Conservation (phyloP, 2,113 vertebrate species). For the Toxotes chatareus region DNA sequence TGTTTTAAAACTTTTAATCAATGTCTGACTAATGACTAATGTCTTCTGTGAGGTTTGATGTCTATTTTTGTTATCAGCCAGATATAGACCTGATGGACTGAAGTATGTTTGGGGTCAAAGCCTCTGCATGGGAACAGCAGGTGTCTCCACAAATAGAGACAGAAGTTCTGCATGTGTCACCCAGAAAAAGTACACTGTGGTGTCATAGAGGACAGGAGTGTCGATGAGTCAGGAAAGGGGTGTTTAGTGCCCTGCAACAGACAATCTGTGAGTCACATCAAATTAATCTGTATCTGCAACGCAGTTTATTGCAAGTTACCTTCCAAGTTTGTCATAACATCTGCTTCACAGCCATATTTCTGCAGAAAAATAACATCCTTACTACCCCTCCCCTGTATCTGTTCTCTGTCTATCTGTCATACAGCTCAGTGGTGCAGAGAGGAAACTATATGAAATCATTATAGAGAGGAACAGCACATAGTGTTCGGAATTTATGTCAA, state of each 20-base stretch:
- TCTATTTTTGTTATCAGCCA: not conserved
- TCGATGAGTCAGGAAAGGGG: conserved; percentile 47
- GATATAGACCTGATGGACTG: not conserved
- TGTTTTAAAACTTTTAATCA: not conserved
- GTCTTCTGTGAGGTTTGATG: not conserved
- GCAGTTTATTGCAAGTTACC: not conserved
- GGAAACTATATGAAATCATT: conserved; percentile 20
- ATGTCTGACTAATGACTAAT: too few species aligned
- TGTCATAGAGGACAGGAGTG: conserved; percentile 21
- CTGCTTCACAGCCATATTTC: not conserved
- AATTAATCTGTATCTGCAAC: not conserved
- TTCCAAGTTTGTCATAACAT: not conserved
- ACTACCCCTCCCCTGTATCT: not conserved
- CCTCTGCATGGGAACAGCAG: conserved; percentile 20
- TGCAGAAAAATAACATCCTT: not conserved
- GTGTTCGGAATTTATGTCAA: conserved; percentile 13
- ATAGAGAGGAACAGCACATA: conserved; percentile 4
- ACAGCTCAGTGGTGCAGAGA: conserved; percentile 45
- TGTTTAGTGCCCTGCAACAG: not conserved
- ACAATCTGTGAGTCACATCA: not conserved
- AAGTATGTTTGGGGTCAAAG: not conserved
- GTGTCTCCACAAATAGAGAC: conserved; percentile 41
- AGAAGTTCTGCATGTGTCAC: conserved; percentile 42
- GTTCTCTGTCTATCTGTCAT: not conserved
- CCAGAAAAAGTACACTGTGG: conserved; percentile 16